phyloP scores from a whole-genome alignment of 2,888 invertebrate genomes.

The Chrysina gloriosa region DNA sequence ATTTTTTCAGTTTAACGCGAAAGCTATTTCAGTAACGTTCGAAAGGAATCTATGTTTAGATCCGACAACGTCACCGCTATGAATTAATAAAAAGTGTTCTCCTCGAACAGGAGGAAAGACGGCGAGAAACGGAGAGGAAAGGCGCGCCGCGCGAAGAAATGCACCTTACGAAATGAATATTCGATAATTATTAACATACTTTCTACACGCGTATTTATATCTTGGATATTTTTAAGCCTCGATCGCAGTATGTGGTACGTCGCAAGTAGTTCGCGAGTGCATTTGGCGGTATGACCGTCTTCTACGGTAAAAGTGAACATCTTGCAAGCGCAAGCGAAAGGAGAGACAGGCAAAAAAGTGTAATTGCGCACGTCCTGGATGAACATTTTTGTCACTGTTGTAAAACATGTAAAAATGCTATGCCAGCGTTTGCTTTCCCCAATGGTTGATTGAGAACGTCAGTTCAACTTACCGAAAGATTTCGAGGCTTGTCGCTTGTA shows the following conservation, averaged over 20 bases:
- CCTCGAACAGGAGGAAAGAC: background rate
- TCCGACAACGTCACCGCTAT: conserved; percentile 42
- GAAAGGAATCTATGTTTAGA: conserved; percentile 42
- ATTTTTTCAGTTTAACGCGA: conserved; percentile 41
- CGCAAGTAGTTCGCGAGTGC: background rate
- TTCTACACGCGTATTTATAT: background rate
- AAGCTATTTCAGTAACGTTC: conserved; percentile 43
- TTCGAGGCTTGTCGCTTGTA: conserved; percentile 86
- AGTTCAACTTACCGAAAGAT: conserved; percentile 78
- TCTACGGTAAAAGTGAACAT: background rate
- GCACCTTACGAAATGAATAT: background rate
- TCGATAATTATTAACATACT: conserved; percentile 9
- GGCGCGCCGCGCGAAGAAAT: background rate
- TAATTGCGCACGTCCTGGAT: too few species aligned
- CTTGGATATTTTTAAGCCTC: background rate
- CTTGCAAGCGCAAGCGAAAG: background rate
- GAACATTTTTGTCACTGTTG: too few species aligned
- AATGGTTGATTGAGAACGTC: background rate
- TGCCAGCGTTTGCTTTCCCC: background rate
- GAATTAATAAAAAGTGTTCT: conserved; percentile 43
- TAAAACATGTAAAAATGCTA: too few species aligned
- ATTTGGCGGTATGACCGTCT: background rate
- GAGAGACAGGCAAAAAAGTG: background rate
- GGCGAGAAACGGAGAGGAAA: background rate
- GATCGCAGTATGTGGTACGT: background rate